Evolutionary conservation across 2,888 invertebrate species (phyloP).

Genomic region (Ptychoptera contaminata): DNA sequence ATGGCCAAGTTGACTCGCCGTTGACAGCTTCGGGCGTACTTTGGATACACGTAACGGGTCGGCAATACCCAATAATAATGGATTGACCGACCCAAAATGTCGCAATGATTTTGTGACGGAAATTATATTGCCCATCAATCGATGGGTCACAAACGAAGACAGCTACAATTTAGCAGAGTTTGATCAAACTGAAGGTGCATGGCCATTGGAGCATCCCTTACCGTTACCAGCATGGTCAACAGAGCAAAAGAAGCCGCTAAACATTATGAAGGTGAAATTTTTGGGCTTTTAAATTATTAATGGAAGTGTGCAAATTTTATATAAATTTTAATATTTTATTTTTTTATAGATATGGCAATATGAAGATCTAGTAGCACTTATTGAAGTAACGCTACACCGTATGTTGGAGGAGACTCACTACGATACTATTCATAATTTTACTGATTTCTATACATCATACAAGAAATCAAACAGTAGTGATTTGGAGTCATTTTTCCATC

Average conservation of each 20-base stretch:
- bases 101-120: constrained; percentile 1
- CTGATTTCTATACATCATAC: constrained; percentile 48
- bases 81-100: constrained; percentile 20
- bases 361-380: constrained; percentile 61
- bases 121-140: constrained; percentile 3
- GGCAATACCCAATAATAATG: constrained; percentile 7
- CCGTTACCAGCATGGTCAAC: constrained; percentile 62
- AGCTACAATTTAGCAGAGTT: constrained; percentile 29
- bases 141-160: constrained; percentile 23
- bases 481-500: constrained; percentile 55
- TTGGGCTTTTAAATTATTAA: not conserved
- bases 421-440: constrained; percentile 76
- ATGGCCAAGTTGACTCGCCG: constrained; percentile 96
- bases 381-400: constrained; percentile 64
- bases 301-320: too few relatives aligned
- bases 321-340: not conserved
- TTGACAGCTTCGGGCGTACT: constrained; percentile 35
- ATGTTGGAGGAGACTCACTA: constrained; percentile 75
- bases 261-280: constrained; percentile 15
- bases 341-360: constrained; percentile 36
- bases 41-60: constrained; percentile 14
- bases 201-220: constrained; percentile 53
- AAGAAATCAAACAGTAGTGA: constrained; percentile 40
- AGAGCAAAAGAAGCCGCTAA: constrained; percentile 30
- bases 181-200: constrained; percentile 36